These are phyloP conservation scores for Brenthis daphne DNA, from an alignment of 2,888 invertebrate genomes.

Conservation along the genomic window DNA sequence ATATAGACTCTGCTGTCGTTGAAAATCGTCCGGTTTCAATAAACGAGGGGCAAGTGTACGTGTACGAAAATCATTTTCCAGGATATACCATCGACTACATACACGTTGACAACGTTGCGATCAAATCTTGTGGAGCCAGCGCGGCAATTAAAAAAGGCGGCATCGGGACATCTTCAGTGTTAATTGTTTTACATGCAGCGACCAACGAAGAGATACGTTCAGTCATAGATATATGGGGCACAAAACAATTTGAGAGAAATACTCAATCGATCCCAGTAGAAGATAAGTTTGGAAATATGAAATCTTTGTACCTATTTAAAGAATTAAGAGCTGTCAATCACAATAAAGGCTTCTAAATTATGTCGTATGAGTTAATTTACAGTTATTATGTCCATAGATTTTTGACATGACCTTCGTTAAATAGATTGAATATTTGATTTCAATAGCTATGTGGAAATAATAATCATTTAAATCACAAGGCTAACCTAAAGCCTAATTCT, in stretches of 20 bases:
- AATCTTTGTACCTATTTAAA: conserved; percentile 55
- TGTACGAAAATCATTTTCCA: conserved; percentile 69
- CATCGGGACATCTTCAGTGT: conserved; percentile 53
- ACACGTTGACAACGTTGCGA: conserved; percentile 67
- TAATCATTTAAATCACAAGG: no score
- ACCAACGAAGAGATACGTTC: conserved; percentile 65
- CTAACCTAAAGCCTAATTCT: no score
- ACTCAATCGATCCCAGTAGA: conserved; percentile 17
- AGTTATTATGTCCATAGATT: background rate
- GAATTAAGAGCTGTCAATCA: conserved; percentile 55
- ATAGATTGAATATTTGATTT: no score
- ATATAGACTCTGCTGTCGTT: conserved; percentile 64
- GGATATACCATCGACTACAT: conserved; percentile 63
- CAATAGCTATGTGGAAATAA: no score
- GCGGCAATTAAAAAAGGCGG: conserved; percentile 62
- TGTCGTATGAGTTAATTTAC: background rate
- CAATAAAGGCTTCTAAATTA: conserved; percentile 46
- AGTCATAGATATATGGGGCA: conserved; percentile 72
- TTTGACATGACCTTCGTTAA: no score
- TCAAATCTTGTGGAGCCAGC: conserved; percentile 63
- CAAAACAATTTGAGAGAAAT: conserved; percentile 38
- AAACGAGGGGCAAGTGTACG: conserved; percentile 65
- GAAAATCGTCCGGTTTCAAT: conserved; percentile 62
- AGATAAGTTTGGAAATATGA: conserved; percentile 46
- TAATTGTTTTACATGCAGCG: conserved; percentile 63